Evolutionary conservation across 2,113 vertebrate genomes (phyloP).

Genomic region (Bufo bufo): DNA sequence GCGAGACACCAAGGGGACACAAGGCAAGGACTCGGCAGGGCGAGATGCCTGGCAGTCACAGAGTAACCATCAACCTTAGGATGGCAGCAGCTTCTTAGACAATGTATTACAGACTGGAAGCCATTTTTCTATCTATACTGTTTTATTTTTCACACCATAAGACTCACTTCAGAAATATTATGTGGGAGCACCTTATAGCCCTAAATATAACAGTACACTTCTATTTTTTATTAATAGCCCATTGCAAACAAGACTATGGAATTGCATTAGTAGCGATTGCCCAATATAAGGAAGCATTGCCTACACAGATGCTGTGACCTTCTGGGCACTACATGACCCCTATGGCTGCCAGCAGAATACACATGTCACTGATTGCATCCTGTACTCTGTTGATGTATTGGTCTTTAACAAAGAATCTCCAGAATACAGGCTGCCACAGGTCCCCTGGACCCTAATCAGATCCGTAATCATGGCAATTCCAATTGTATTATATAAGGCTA

Average conservation of each 20-base stretch:
- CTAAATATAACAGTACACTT: fast-evolving
- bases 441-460: too few relatives aligned
- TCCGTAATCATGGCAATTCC: too few relatives aligned
- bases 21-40: conserved; percentile 71
- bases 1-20: conserved; percentile 71
- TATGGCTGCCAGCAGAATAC: too few relatives aligned
- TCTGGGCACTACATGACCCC: too few relatives aligned
- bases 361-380: too few relatives aligned
- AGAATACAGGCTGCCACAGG: not conserved
- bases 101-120: not conserved
- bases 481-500: too few relatives aligned
- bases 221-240: too few relatives aligned
- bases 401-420: not conserved
- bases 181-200: not conserved
- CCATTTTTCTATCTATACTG: not conserved
- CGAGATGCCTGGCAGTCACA: conserved; percentile 64
- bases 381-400: too few relatives aligned
- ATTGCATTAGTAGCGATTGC: too few relatives aligned
- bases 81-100: not conserved
- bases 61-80: conserved; percentile 57
- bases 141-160: not conserved
- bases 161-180: not conserved
- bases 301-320: too few relatives aligned
- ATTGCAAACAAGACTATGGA: too few relatives aligned
- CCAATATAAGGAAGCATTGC: too few relatives aligned